Percentiles rank a stretch among this genome's conserved stretches.
Conservation (phyloP, 2,888 invertebrate genomes). For the Drosophila koepferae region DNA sequence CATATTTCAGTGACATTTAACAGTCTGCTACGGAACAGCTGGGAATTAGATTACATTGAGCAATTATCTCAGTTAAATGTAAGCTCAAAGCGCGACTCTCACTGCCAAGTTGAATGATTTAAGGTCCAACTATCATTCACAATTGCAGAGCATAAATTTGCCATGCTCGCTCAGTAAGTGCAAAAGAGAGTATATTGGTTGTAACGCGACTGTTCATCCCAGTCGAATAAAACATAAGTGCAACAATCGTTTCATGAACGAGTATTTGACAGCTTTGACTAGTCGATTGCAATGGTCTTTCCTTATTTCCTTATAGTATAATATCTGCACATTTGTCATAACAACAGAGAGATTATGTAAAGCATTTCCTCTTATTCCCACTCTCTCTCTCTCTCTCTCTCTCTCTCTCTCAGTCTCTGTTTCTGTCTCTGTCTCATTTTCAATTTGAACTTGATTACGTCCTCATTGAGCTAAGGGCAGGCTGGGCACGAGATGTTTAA, state of each 20-base stretch:
- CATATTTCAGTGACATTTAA: background rate
- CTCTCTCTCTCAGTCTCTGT: background rate
- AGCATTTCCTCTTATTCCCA: background rate
- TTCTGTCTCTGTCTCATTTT: background rate
- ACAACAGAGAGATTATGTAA: conserved; percentile 6
- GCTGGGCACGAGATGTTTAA: conserved; percentile 65
- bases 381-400: background rate
- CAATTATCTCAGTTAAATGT: background rate
- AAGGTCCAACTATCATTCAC: background rate
- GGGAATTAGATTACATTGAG: background rate
- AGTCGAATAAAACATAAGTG: background rate
- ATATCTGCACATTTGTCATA: background rate
- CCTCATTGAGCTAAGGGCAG: background rate
- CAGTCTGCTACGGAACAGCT: background rate
- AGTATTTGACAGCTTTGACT: background rate
- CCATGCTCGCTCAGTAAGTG: background rate
- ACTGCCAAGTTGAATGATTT: too few relatives aligned
- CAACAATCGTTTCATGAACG: background rate
- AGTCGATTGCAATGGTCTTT: background rate
- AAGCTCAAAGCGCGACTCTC: background rate
- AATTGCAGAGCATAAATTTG: background rate
- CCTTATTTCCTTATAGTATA: background rate
- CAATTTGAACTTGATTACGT: conserved; percentile 12
- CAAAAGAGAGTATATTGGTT: background rate
- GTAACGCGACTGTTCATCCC: background rate